Evolutionary conservation across 2,888 invertebrate genomes (phyloP).

Genomic region (Zhuqinia jingwanae): DNA sequence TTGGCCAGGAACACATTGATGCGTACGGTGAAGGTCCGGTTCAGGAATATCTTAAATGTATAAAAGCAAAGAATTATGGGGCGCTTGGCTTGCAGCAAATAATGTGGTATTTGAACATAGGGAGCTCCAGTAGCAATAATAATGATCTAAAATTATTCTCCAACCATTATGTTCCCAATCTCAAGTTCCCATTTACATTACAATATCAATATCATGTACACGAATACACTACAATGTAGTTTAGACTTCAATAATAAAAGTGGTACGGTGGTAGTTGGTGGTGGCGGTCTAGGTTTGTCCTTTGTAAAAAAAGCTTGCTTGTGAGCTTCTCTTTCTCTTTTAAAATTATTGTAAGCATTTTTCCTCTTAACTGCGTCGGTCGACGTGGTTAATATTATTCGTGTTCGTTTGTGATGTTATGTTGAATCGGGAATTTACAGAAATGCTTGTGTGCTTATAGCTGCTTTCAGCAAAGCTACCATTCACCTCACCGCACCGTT

Average conservation of each 20-base stretch:
- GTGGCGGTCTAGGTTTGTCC: not conserved
- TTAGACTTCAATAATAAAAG: not conserved
- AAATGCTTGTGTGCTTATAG: not conserved
- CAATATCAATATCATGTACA: not conserved
- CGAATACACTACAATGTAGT: not conserved
- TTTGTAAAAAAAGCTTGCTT: not conserved
- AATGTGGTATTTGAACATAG: too few species aligned
- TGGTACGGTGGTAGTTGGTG: not conserved
- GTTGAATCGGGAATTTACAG: too few species aligned
- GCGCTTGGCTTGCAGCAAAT: not conserved
- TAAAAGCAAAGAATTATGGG: not conserved
- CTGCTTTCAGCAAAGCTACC: not conserved
- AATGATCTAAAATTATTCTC: too few species aligned
- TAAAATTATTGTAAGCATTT: not conserved
- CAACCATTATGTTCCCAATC: too few species aligned
- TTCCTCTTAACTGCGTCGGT: constrained; percentile 7
- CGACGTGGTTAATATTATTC: constrained; percentile 5
- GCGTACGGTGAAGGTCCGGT: constrained; percentile 25
- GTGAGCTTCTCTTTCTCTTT: not conserved
- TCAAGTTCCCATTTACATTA: not conserved
- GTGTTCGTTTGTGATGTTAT: not conserved
- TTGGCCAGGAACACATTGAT: too few species aligned
- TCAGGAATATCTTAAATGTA: not conserved
- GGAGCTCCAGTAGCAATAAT: not conserved
- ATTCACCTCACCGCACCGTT: too few species aligned